Evolutionary conservation across 2,797 vertebrate genomes (phyloP).

Genomic region (Saxicola maurus): DNA sequence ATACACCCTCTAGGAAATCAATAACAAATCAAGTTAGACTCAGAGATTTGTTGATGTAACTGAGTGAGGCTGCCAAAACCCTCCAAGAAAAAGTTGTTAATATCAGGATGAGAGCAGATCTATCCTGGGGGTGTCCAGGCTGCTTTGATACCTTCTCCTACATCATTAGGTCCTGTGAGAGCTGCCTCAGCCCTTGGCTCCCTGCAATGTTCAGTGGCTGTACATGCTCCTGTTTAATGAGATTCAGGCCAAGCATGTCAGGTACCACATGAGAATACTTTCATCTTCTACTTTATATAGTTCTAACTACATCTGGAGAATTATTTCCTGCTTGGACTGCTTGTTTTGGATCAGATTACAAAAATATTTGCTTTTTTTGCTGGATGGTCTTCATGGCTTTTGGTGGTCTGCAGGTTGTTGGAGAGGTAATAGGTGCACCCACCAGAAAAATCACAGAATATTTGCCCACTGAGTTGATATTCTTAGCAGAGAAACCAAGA

Average conservation of each 20-base stretch:
- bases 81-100: conserved; percentile 21
- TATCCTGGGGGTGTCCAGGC: not conserved
- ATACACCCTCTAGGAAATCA: conserved; percentile 53
- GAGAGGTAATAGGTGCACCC: not conserved
- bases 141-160: not conserved
- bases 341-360: not conserved
- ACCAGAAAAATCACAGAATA: not conserved
- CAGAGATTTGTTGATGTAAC: conserved; percentile 47
- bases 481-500: not conserved
- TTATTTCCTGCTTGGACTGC: not conserved
- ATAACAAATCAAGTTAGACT: conserved; percentile 58
- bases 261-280: not conserved
- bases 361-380: not conserved
- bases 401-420: not conserved
- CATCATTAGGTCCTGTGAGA: not conserved
- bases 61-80: conserved; percentile 49
- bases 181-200: not conserved
- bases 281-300: not conserved
- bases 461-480: not conserved
- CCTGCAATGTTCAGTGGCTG: not conserved
- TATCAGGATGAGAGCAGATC: not conserved
- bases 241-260: not conserved
- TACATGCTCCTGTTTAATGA: not conserved
- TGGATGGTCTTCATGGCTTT: not conserved
- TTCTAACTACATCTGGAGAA: not conserved